Conservation (phyloP, 2,113 vertebrate species). For the Urocynchramus pylzowi region DNA sequence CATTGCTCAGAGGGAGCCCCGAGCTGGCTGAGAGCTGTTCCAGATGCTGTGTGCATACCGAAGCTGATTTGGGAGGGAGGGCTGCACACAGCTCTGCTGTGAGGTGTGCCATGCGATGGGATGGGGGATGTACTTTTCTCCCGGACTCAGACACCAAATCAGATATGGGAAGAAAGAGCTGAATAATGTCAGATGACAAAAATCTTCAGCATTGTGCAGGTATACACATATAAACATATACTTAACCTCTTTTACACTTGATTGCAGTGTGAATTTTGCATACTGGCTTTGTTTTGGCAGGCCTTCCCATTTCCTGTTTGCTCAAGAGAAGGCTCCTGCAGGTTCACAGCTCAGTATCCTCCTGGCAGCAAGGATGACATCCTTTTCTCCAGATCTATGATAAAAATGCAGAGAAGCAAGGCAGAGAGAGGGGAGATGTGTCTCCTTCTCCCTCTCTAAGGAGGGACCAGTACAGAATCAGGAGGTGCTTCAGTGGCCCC, state of each 20-base stretch:
- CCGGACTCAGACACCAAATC: neutral
- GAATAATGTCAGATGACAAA: neutral
- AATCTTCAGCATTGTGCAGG: neutral
- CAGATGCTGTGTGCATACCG: neutral
- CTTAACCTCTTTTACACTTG: neutral
- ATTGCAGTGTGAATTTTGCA: neutral
- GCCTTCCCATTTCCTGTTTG: neutral
- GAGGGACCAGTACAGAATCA: fast-evolving
- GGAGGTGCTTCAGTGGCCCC: fast-evolving
- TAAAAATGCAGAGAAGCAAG: neutral
- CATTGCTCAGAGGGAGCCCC: neutral
- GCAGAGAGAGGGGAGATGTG: neutral
- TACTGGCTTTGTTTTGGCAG: neutral
- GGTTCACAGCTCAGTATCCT: neutral
- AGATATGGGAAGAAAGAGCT: neutral
- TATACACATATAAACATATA: neutral
- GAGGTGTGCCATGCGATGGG: neutral
- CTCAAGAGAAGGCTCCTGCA: neutral
- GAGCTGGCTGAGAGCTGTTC: neutral
- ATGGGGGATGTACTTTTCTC: neutral
- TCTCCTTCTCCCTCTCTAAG: neutral
- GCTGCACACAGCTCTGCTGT: neutral
- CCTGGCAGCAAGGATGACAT: neutral
- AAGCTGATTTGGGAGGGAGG: neutral
- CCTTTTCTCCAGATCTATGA: neutral